A percentile compares a stretch with the other conserved stretches of the same genome.
These are phyloP conservation scores for Panzeria rudis DNA, from an alignment of 2,888 invertebrate species.

Conservation along the genomic window DNA sequence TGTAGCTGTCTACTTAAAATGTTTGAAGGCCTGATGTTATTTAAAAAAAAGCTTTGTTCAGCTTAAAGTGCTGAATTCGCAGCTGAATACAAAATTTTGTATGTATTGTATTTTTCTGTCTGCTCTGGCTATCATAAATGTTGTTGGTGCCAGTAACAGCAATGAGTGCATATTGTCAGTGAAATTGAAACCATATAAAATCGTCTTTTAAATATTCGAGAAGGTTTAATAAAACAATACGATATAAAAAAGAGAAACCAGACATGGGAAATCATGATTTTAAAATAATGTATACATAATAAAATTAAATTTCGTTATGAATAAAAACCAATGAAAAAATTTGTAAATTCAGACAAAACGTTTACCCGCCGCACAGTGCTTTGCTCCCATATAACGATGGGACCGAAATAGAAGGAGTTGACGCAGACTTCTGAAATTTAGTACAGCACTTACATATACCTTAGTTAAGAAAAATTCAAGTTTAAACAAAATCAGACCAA, in stretches of 20 bases:
- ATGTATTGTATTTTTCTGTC: slow-evolving; percentile 45
- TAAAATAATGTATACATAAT: neutral
- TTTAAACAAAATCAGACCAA: too few species aligned
- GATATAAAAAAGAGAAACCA: slow-evolving; percentile 44
- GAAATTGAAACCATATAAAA: slow-evolving; percentile 69
- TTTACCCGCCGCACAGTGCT: too few species aligned
- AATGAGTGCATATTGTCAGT: slow-evolving; percentile 15
- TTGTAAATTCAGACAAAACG: too few species aligned
- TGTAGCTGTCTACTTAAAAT: neutral
- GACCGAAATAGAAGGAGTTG: too few species aligned
- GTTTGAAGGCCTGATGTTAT: slow-evolving; percentile 50
- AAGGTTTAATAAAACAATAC: slow-evolving; percentile 32
- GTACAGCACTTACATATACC: too few species aligned
- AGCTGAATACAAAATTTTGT: slow-evolving; percentile 53
- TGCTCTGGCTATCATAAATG: slow-evolving; percentile 11
- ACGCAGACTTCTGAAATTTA: too few species aligned
- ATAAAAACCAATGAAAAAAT: too few species aligned
- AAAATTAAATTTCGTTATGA: too few species aligned
- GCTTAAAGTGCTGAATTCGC: slow-evolving; percentile 60
- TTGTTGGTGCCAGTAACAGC: slow-evolving; percentile 34
- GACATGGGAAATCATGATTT: slow-evolving; percentile 15
- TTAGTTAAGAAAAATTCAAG: too few species aligned
- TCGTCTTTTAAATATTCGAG: slow-evolving; percentile 43
- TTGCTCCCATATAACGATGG: too few species aligned
- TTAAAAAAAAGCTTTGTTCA: slow-evolving; percentile 65